Percentiles rank a stretch among this genome's conserved stretches.
phyloP scores from a whole-genome alignment of 2,888 invertebrate species.

The Dasypolia templi region DNA sequence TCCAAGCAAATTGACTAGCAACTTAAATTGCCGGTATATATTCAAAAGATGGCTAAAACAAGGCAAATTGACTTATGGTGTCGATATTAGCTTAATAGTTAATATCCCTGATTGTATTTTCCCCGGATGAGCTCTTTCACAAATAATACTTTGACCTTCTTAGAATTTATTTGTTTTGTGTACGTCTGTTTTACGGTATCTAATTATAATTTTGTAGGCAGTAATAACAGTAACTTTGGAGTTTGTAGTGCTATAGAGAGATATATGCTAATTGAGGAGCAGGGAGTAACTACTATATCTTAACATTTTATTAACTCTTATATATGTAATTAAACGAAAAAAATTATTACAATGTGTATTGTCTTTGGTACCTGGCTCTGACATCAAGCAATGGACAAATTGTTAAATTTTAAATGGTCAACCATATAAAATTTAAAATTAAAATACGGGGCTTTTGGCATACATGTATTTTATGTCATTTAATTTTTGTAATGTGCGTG shows the following conservation, averaged over 20 bases:
- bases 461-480: too few species aligned
- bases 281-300: slow-evolving; percentile 6
- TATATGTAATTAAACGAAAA: too few species aligned
- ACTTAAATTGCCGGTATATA: not conserved
- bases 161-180: not conserved
- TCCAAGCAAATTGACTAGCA: too few species aligned
- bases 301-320: slow-evolving; percentile 14
- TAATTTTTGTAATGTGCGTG: too few species aligned
- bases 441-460: too few species aligned
- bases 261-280: slow-evolving; percentile 27
- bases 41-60: not conserved
- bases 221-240: slow-evolving; percentile 39
- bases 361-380: too few species aligned
- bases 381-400: too few species aligned
- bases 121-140: not conserved
- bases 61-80: not conserved
- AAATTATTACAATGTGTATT: too few species aligned
- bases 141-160: slow-evolving; percentile 26
- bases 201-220: slow-evolving; percentile 49
- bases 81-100: not conserved
- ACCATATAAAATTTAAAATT: too few species aligned
- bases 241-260: slow-evolving; percentile 38
- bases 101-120: not conserved
- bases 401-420: too few species aligned
- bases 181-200: slow-evolving; percentile 19